Base-by-base conservation (phyloP, 2,113 vertebrate genomes). In the Cephalopholis sonnerati region DNA sequence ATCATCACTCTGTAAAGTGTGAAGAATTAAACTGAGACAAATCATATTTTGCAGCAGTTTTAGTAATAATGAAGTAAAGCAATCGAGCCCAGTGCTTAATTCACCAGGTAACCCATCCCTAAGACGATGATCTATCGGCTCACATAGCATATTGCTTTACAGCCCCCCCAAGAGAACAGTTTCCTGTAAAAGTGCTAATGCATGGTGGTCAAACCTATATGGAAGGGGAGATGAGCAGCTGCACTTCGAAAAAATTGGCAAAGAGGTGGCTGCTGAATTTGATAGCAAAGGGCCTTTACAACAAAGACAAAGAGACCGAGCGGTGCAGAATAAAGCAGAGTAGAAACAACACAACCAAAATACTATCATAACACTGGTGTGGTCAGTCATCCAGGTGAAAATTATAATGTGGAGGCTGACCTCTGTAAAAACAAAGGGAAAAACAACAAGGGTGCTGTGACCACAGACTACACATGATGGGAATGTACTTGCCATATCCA, bases 321-420 rank as follows among this genome's bases (percentile, higher is more conserved):
- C n/a, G 39, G 67, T 66, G 70, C 67, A 83, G 80, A 86, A 79
- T 79, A 77, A 84, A 84, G 80, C 76, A 78, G 64, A 74, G 77
- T n/a, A 83, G 59, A 85, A 87, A 79, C 73, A 92, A 88, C 78
- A 90, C 50, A 78, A 51, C 67, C 74, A 79, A 89, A 93, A 83
- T 51, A 66, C 89, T 88, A 82, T 91, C 86, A 93, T 71, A 93
- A 91, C 92, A 92, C 48, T 79, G 83, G 66, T 87, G 87, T 86
- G 89, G 83, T 90, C 85, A 92, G 86, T 88, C 89, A 93, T 84
- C 84, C 91, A 93, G 92, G 92, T 93, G 86, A 93, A 92, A 89
- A 83, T 77, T 25, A 88, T 81, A 67, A 83, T 50, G 89, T 85
- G 58, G 72, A 89, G 83, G 79, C 83, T 82, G 76, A 88, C 83